Percentiles rank a stretch among this genome's conserved stretches.
These are phyloP conservation scores for Camponotus vicinus DNA, from an alignment of 1,140 invertebrate genomes.

Conservation along the genomic window DNA sequence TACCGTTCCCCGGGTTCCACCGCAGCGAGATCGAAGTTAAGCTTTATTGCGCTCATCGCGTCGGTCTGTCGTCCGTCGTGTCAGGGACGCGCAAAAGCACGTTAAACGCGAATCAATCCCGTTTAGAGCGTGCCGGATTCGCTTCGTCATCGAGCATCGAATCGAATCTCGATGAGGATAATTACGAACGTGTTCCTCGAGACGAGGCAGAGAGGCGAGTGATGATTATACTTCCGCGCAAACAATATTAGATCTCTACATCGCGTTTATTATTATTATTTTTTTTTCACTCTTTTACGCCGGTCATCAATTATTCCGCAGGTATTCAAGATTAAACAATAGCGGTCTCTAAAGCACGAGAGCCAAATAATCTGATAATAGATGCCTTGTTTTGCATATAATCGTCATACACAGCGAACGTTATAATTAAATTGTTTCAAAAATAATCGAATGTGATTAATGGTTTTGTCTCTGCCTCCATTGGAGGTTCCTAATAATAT, in stretches of 20 bases:
- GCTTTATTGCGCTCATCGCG: constrained; percentile 44
- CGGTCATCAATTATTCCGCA: constrained; percentile 12
- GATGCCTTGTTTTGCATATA: background rate
- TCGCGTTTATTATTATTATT: background rate
- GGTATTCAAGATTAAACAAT: constrained; percentile 27
- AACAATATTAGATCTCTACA: constrained; percentile 34
- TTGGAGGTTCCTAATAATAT: background rate
- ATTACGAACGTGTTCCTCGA: constrained; percentile 36
- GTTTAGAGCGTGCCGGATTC: constrained; percentile 45
- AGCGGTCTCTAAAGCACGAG: background rate
- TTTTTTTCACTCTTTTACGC: background rate
- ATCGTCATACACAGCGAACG: background rate
- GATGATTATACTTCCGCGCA: constrained; percentile 19
- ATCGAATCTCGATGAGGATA: constrained; percentile 42
- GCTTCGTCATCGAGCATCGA: constrained; percentile 52
- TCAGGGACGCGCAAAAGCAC: constrained; percentile 17
- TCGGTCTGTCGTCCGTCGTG: constrained; percentile 1
- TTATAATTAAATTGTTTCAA: background rate
- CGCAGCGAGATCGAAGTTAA: constrained; percentile 41
- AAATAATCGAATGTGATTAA: background rate
- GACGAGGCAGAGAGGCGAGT: background rate
- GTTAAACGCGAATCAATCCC: constrained; percentile 56
- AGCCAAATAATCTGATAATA: constrained; percentile 5
- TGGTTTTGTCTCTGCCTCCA: background rate
- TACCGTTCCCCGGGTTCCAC: constrained; percentile 23